phyloP scores from a whole-genome alignment of 1,140 invertebrate species.

The Lepidurus packardi region DNA sequence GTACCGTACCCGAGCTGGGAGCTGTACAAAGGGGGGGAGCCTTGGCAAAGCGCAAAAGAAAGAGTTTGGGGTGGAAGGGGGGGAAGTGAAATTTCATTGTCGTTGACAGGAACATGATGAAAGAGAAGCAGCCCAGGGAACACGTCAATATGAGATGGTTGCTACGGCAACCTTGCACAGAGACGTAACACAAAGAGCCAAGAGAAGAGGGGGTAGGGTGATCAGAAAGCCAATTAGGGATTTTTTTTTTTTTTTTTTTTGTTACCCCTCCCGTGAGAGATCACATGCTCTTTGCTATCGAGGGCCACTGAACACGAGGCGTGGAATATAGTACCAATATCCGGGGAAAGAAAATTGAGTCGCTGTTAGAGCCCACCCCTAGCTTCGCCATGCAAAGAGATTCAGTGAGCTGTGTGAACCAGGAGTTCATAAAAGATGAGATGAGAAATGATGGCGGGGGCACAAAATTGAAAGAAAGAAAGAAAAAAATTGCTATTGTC shows the following conservation, averaged over 20 bases:
- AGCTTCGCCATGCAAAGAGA: not conserved
- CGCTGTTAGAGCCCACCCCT: not conserved
- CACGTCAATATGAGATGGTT: slow-evolving; percentile 21
- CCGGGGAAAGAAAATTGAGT: not conserved
- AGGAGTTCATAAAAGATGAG: not conserved
- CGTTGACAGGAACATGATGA: slow-evolving; percentile 11
- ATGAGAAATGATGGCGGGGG: slow-evolving; percentile 4
- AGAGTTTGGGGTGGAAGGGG: not conserved
- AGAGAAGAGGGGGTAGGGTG: not conserved
- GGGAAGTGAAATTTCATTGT: slow-evolving; percentile 4
- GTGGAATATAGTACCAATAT: slow-evolving; percentile 19
- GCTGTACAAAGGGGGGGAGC: not conserved
- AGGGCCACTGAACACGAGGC: not conserved
- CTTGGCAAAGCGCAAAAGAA: not conserved
- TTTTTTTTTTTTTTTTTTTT: not conserved
- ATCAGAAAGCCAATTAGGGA: slow-evolving; percentile 9
- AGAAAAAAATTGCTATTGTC: not conserved
- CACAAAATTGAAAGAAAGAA: not conserved
- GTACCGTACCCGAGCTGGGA: not conserved
- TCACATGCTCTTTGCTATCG: not conserved
- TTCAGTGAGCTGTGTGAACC: slow-evolving; percentile 4
- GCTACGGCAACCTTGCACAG: not conserved
- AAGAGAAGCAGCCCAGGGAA: not conserved
- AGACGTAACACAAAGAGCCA: slow-evolving; percentile 13
- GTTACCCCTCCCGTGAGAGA: not conserved